phyloP scores from a whole-genome alignment of 2,888 invertebrate genomes.

The Meganola albula region DNA sequence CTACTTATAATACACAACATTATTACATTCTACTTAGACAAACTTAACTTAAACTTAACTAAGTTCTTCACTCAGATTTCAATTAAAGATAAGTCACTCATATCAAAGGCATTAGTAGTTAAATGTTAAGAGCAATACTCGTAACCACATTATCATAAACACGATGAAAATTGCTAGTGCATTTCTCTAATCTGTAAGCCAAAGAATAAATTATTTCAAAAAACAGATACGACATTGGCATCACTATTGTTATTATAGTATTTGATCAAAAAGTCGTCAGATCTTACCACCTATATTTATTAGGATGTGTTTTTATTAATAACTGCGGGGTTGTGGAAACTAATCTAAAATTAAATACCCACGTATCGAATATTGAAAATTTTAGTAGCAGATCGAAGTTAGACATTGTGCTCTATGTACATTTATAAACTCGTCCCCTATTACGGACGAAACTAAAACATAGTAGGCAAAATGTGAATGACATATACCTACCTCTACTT shows the following conservation, averaged over 20 bases:
- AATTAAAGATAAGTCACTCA: constrained; percentile 45
- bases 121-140: constrained; percentile 52
- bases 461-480: too few relatives aligned
- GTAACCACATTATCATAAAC: constrained; percentile 58
- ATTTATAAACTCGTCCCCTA: too few relatives aligned
- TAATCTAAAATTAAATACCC: constrained; percentile 13
- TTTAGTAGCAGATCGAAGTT: too few relatives aligned
- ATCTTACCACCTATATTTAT: not conserved
- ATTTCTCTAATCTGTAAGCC: constrained; percentile 52
- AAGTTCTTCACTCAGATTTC: constrained; percentile 28
- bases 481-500: too few relatives aligned
- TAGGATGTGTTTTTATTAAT: too few relatives aligned
- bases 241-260: too few relatives aligned
- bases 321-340: constrained; percentile 7
- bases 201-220: constrained; percentile 38
- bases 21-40: too few relatives aligned
- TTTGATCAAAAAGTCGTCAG: too few relatives aligned
- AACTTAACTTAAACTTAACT: constrained; percentile 25
- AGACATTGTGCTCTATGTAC: too few relatives aligned
- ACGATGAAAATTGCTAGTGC: constrained; percentile 53
- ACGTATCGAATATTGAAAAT: constrained; percentile 13
- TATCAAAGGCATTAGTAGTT: constrained; percentile 42
- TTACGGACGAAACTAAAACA: too few relatives aligned
- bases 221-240: constrained; percentile 17
- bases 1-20: too few relatives aligned